Percentiles rank a stretch among this genome's conserved stretches.
Conservation (phyloP, 2,888 invertebrate genomes). For the Ochlodes sylvanus region DNA sequence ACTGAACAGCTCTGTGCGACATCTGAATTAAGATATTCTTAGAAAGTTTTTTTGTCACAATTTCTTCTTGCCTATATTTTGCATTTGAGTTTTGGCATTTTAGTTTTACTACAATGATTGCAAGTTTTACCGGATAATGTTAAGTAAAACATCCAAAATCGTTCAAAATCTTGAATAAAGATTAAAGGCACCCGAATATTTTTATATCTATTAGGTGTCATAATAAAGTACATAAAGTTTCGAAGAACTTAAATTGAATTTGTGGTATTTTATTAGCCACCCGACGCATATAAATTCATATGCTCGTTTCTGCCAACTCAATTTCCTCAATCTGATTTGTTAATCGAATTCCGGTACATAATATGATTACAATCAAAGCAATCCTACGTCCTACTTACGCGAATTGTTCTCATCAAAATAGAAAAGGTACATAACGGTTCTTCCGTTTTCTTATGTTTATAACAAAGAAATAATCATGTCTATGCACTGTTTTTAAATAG, state of each 20-base stretch:
- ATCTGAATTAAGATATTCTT: conserved; percentile 62
- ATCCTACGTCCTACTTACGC: conserved; percentile 35
- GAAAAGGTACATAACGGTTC: conserved; percentile 32
- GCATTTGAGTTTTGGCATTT: not conserved
- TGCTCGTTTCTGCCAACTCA: conserved; percentile 61
- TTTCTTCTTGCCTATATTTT: conserved; percentile 1
- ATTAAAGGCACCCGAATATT: too few species aligned
- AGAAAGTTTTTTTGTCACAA: conserved; percentile 47
- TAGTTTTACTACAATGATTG: not conserved
- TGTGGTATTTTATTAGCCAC: conserved; percentile 40
- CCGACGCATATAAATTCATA: conserved; percentile 60
- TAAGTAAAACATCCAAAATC: too few species aligned
- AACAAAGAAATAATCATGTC: conserved; percentile 10
- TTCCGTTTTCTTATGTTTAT: conserved; percentile 28
- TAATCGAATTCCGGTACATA: conserved; percentile 65
- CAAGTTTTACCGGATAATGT: too few species aligned
- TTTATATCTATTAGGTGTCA: conserved; percentile 16
- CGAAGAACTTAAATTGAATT: conserved; percentile 7
- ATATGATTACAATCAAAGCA: conserved; percentile 35
- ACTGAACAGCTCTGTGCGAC: conserved; percentile 58
- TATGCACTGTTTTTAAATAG: not conserved
- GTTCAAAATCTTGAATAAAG: too few species aligned
- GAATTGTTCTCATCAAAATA: conserved; percentile 37
- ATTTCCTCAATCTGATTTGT: conserved; percentile 72
- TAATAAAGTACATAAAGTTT: conserved; percentile 17